These are phyloP conservation scores for Hyperoplus lanceolatus DNA, from an alignment of 2,797 vertebrate species.

Conservation along the genomic window DNA sequence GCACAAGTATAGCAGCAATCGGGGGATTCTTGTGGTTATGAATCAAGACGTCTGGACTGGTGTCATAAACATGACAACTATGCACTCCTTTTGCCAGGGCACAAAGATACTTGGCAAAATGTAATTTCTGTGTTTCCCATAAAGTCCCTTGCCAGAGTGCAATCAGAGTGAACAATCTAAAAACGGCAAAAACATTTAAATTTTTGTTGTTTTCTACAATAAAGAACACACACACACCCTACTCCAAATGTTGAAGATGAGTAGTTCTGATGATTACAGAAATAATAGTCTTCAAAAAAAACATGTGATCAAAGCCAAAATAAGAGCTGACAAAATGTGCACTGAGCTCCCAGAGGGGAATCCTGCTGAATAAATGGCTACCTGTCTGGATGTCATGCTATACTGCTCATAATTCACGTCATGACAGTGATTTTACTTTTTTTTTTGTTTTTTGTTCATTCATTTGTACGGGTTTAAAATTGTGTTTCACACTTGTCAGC, in stretches of 20 bases:
- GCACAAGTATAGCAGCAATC: constrained; percentile 45
- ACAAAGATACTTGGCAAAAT: constrained; percentile 22
- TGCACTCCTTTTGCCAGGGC: constrained; percentile 25
- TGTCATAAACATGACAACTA: constrained; percentile 42
- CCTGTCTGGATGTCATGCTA: constrained; percentile 56
- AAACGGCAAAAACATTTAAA: background rate
- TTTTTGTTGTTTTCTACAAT: background rate
- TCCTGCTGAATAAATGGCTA: constrained; percentile 52
- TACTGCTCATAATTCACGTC: constrained; percentile 37
- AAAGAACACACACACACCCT: constrained; percentile 2
- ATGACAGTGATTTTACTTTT: constrained; percentile 32
- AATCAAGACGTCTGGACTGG: constrained; percentile 39
- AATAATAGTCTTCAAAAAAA: background rate
- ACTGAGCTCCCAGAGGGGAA: constrained; percentile 40
- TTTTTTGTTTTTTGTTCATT: constrained; percentile 14
- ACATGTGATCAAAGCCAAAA: background rate
- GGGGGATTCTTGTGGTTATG: constrained; percentile 44
- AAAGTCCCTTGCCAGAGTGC: background rate
- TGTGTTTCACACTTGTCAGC: constrained; percentile 58
- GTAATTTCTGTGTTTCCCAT: constrained; percentile 15
- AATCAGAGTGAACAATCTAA: constrained; percentile 4
- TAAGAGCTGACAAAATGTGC: constrained; percentile 21
- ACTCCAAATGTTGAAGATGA: background rate
- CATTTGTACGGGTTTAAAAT: constrained; percentile 32
- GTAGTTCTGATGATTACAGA: too few species aligned